A percentile compares a stretch with the other conserved stretches of the same genome.
phyloP scores from a whole-genome alignment of 2,888 invertebrate species.

The Notocelia uddmanniana region DNA sequence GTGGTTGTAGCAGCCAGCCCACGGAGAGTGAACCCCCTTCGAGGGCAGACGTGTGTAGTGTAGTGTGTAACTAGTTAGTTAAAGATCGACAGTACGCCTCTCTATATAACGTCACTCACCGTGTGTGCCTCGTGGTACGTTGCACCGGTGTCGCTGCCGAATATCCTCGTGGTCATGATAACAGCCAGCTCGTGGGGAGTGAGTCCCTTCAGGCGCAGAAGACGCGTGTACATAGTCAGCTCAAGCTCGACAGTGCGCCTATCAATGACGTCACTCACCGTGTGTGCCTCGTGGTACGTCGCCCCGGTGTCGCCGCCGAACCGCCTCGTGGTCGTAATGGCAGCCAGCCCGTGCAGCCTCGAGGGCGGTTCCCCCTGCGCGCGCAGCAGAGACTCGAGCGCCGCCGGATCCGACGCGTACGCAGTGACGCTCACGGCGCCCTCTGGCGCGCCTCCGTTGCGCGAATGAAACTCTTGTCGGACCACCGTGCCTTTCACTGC shows the following conservation, averaged over 20 bases:
- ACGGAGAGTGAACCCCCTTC: too few species aligned
- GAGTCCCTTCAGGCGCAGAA: too few species aligned
- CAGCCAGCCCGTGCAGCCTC: slow-evolving; percentile 76
- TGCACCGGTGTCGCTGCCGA: slow-evolving; percentile 76
- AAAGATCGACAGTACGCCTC: too few species aligned
- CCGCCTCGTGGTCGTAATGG: slow-evolving; percentile 80
- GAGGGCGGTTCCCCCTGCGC: slow-evolving; percentile 72
- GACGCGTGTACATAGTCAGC: too few species aligned
- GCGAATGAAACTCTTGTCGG: slow-evolving; percentile 88
- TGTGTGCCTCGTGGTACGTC: slow-evolving; percentile 68
- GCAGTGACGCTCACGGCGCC: slow-evolving; percentile 90
- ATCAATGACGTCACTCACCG: slow-evolving; percentile 59
- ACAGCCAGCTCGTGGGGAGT: too few species aligned
- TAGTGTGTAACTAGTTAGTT: too few species aligned
- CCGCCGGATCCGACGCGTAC: slow-evolving; percentile 88
- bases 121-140: slow-evolving; percentile 69
- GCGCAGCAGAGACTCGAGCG: slow-evolving; percentile 76
- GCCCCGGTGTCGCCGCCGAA: slow-evolving; percentile 79
- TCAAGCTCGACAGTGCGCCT: too few species aligned
- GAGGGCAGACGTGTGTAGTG: too few species aligned
- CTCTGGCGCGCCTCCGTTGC: slow-evolving; percentile 89
- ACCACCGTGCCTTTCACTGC: slow-evolving; percentile 91
- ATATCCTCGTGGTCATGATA: too few species aligned
- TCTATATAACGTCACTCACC: slow-evolving; percentile 58
- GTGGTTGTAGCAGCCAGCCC: too few species aligned